Base-by-base conservation (phyloP, 2,113 vertebrate species). In the Sapajus apella region DNA sequence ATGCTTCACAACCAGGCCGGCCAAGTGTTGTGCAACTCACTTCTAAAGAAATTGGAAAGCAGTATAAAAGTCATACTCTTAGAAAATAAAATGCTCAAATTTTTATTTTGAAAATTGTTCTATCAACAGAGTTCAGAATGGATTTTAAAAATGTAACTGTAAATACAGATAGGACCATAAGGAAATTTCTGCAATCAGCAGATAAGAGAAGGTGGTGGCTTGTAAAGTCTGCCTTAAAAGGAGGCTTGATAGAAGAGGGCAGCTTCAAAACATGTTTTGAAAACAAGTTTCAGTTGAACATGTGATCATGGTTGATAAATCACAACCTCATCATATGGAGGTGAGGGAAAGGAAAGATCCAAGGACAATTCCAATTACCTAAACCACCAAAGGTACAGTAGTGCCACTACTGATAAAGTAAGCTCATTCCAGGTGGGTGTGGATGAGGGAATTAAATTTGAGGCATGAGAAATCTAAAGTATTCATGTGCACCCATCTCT, bases 241-340 rank as follows among this genome's bases (percentile, higher is more conserved):
- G 8, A 21, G 43, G 10, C n/a, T 79, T 47, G 72, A 58, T 64
- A 25, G 43, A 83, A 73, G 23, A 52, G 20, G 55, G 17, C 23
- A 72, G 61, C 52, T 47, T 86, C 66, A 90, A 87, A 77, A 77
- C 64, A 76, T 47, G 64, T 87, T 91, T 76, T 89, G 77, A 83
- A 89, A 90, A n/a, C 40, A 95, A 90, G 93, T 92, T 89, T 92
- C 30, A 87, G 58, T 92, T 94, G 93, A 79, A 73, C 37, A 40
- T 47, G 30, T 72, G 82, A 96, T 96, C 56, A 47, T 1, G 18
- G 77, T 88, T 94, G 73, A 52, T 75, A 30, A 1, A 37, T 64
- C 61, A 64, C 61, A 64, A 32, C 61, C 61, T 64, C 61, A 30
- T 64, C 27, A 32, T 64, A 64, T 64, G 52, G 47, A 50, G 50